Percentiles rank a stretch among this genome's conserved stretches.
Evolutionary conservation across 23 tunicate species (phyloP).

Genomic region (Halocynthia aurantium): DNA sequence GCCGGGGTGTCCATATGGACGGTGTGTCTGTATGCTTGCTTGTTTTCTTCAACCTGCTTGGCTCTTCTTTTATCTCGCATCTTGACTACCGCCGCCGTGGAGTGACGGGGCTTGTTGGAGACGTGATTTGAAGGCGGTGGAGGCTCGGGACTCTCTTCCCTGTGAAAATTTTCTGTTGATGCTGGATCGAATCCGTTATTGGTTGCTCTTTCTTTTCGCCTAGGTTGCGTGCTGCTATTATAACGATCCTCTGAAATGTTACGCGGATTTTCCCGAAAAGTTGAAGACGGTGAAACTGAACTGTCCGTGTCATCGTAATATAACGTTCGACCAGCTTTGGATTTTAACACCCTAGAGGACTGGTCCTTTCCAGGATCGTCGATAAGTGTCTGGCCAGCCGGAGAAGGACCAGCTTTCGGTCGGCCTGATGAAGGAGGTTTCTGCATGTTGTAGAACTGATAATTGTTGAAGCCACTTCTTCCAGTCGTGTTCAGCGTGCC

Average conservation of each 20-base stretch:
- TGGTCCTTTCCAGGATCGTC: not conserved
- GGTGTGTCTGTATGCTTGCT: constrained; percentile 41
- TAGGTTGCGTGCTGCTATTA: not conserved
- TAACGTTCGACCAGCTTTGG: constrained; percentile 21
- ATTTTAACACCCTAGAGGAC: not conserved
- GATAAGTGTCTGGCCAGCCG: not conserved
- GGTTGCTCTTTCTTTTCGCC: not conserved
- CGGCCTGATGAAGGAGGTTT: constrained; percentile 33
- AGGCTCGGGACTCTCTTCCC: constrained; percentile 70
- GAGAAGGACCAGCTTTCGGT: not conserved
- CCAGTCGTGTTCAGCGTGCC: not conserved
- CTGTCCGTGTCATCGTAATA: constrained; percentile 29
- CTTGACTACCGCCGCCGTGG: constrained; percentile 11
- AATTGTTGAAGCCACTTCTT: constrained; percentile 28
- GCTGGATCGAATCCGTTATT: constrained; percentile 6
- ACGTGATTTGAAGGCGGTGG: constrained; percentile 54
- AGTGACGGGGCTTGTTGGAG: constrained; percentile 5
- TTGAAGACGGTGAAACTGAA: not conserved
- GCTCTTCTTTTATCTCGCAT: not conserved
- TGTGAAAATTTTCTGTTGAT: constrained; percentile 9
- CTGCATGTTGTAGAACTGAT: constrained; percentile 71
- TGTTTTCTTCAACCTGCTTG: not conserved
- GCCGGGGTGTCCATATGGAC: constrained; percentile 49
- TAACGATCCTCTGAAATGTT: not conserved
- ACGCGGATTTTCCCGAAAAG: constrained; percentile 1